Base-by-base conservation (phyloP, 2,888 invertebrate species). In the Melitaea athalia region DNA sequence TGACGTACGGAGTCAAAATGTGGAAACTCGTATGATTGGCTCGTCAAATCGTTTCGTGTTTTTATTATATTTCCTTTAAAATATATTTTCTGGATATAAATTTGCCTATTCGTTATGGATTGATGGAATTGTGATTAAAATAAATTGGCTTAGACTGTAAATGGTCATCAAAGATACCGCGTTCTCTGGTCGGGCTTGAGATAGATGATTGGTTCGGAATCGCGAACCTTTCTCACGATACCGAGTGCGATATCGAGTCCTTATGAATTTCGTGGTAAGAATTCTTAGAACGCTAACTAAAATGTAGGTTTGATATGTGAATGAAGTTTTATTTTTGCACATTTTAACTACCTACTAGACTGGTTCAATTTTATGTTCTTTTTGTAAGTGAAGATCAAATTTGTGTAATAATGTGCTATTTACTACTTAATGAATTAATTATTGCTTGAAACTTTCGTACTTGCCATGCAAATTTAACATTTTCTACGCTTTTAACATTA, bases 171-270 rank as follows among this genome's bases (percentile, higher is more conserved):
- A 90, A 89, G 88, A 81, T 79, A 81, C 88, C 88, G 89, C 86
- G 73, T 79, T 80, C 79, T 78, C 80, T 76, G 76, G 79, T 81
- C 82, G 82, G 84, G 83, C 82, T 82, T 84, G 10, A 85, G 86
- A 85, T 86, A 85, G 82, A 79, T 79, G 86, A 87, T 85, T 84
- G 84, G 80, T 47, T 64, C 47, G 79, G 74, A 80, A 84, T 88
- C 85, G 89, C 88, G 80, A 85, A 87, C 86, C 82, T 87, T 86
- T 88, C 90, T 88, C 88, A 89, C 88, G 88, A 87, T 88, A 79
- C 78, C 70, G 73, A 75, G 72, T 59, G 67, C 55, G 69, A 70
- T 72, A 68, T 69, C 53, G 5, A 31, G 45, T 42, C 50, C 63
- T 42, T 47, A 47, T 55, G 62, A 52, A 52, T 49, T 38, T 61